Evolutionary conservation across 1,140 invertebrate genomes (phyloP), one percentile per base, ranked within the genome.

Genomic region (Drosophila insularis): DNA sequence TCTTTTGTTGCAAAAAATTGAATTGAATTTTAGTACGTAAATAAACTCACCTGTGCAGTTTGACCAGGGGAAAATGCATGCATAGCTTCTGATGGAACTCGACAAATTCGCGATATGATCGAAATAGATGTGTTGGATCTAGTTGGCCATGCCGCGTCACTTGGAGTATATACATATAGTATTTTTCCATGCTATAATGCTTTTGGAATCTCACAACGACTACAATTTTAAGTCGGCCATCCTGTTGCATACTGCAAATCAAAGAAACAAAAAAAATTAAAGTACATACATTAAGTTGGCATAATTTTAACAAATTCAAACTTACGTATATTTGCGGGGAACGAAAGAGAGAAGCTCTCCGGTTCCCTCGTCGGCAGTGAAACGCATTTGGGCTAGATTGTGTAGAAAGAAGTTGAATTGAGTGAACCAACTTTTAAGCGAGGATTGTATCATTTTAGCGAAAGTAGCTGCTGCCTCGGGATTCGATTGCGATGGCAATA

Each of bases 361-460:
- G 71, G 95, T 96, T 68, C 94, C 95, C 80, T 97, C 96, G 63
- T 98, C 97, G 2, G 95, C 96, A 37, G 96, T 96, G 74, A 98
- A 98, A 70, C 98, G 94, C 66, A 99, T 92, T 91, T 99, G 99
- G 2, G 98, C 98, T 74, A 99, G 92, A 92, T 99, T 99, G 92
- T 99, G 98, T 23, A 99, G 93, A 92, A 99, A 99, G 92, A 99
- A 99, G 93, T 99, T 99, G 75, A 99, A 97, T 71, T 98, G 98
- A 0, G 98, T 98, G 76, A 98, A 99, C 94, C 97, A 96, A 84
- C 93, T 95, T 92, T 97, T 97, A 6, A 97, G 92, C 14, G 97
- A 97, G 74, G 96, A 96, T 91, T 98, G 96, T 90, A 99, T 98
- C 94, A 98, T 96, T 32, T 96, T 93, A 1, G 98, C 97, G 93